Conservation (phyloP, 2,113 vertebrate genomes). For the Cricetomys ansorgei region DNA sequence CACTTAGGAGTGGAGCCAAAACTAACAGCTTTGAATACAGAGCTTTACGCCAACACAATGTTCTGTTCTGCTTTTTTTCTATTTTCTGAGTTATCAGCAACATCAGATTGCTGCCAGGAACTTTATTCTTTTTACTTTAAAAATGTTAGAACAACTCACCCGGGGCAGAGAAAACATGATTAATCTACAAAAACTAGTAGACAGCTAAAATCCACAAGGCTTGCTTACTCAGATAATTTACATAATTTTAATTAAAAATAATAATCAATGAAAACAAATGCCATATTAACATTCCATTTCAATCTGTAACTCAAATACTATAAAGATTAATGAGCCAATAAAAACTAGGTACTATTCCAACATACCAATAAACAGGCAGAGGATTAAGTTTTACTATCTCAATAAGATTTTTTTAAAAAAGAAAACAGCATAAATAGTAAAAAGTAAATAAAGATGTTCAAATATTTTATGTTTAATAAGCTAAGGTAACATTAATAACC, state of each 20-base stretch:
- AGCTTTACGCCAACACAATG: slow-evolving; percentile 62
- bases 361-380: slow-evolving; percentile 56
- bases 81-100: slow-evolving; percentile 60
- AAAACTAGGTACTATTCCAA: slow-evolving; percentile 64
- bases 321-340: slow-evolving; percentile 61
- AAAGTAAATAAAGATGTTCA: slow-evolving; percentile 60
- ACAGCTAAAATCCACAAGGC: slow-evolving; percentile 50
- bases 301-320: slow-evolving; percentile 54
- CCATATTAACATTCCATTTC: slow-evolving; percentile 64
- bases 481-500: slow-evolving; percentile 64
- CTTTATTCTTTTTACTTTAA: slow-evolving; percentile 58
- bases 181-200: slow-evolving; percentile 60
- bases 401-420: slow-evolving; percentile 60
- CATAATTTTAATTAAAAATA: slow-evolving; percentile 78
- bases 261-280: slow-evolving; percentile 62
- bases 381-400: slow-evolving; percentile 40
- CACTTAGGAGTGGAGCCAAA: slow-evolving; percentile 70
- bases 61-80: slow-evolving; percentile 39
- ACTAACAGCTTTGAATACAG: slow-evolving; percentile 72
- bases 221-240: slow-evolving; percentile 67
- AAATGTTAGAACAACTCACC: slow-evolving; percentile 58
- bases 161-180: slow-evolving; percentile 56
- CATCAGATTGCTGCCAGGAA: slow-evolving; percentile 64
- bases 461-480: slow-evolving; percentile 62
- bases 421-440: slow-evolving; percentile 50